Percentiles rank a stretch among this genome's conserved stretches.
These are phyloP conservation scores for Muscina levida DNA, from an alignment of 2,888 invertebrate genomes.

Conservation along the genomic window DNA sequence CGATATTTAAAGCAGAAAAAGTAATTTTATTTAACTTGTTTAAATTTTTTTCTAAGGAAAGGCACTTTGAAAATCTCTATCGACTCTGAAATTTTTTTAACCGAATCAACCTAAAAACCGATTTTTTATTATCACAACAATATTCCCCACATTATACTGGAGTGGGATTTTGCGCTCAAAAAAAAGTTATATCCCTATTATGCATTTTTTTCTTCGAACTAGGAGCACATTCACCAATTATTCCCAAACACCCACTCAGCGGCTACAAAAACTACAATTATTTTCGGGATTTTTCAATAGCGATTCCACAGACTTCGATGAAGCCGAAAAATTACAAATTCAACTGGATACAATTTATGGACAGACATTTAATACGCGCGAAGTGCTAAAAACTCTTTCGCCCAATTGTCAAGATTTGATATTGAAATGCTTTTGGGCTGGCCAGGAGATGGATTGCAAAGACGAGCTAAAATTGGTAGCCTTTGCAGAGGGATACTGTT, in stretches of 20 bases:
- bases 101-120: no score
- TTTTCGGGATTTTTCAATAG: slow-evolving; percentile 70
- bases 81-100: no score
- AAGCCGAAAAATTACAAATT: slow-evolving; percentile 63
- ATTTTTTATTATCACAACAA: no score
- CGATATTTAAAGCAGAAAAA: no score
- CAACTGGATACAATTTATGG: slow-evolving; percentile 56
- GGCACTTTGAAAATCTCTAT: no score
- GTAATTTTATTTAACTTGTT: no score
- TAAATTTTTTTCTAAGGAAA: no score
- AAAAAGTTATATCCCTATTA: no score
- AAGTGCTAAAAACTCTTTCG: slow-evolving; percentile 63
- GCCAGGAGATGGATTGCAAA: slow-evolving; percentile 63
- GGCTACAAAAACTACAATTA: slow-evolving; percentile 67
- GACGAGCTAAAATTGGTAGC: slow-evolving; percentile 68
- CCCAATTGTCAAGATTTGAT: slow-evolving; percentile 72
- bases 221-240: neutral
- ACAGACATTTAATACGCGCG: slow-evolving; percentile 31
- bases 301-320: slow-evolving; percentile 64
- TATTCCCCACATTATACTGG: no score
- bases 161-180: no score
- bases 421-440: slow-evolving; percentile 69
- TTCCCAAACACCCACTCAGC: slow-evolving; percentile 44
- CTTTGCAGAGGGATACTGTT: slow-evolving; percentile 71
- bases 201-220: neutral